These are phyloP conservation scores for Aquatica leii DNA, from an alignment of 2,888 invertebrate genomes.

Conservation along the genomic window DNA sequence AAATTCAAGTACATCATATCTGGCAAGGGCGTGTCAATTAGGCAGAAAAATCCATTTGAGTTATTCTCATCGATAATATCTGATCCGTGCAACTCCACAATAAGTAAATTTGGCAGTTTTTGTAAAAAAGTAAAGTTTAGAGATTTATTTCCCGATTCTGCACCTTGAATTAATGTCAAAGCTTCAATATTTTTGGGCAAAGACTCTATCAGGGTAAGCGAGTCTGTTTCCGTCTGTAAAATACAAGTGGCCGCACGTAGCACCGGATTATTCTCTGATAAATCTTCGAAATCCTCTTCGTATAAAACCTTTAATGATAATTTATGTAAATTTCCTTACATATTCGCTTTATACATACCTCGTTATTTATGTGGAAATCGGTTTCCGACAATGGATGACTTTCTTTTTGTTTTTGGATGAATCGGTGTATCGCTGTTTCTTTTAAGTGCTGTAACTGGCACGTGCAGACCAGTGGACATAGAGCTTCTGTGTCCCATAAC, in stretches of 20 bases:
- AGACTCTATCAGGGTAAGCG: conserved; percentile 56
- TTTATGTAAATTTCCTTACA: background rate
- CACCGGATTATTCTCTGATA: conserved; percentile 58
- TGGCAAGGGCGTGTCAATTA: conserved; percentile 62
- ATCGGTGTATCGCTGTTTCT: conserved; percentile 66
- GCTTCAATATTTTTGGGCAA: conserved; percentile 64
- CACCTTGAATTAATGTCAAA: conserved; percentile 67
- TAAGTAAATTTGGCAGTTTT: conserved; percentile 63
- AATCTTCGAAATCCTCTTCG: conserved; percentile 58
- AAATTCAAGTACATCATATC: conserved; percentile 64
- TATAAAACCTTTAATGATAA: conserved; percentile 55
- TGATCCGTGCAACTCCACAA: conserved; percentile 69
- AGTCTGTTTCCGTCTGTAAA: conserved; percentile 61
- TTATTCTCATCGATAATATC: conserved; percentile 52
- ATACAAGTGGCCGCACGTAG: conserved; percentile 66
- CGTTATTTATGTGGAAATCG: conserved; percentile 53
- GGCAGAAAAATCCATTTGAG: conserved; percentile 57
- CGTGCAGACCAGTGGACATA: conserved; percentile 65
- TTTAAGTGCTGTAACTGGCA: conserved; percentile 65
- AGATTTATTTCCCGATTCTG: conserved; percentile 61
- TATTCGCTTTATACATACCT: conserved; percentile 49
- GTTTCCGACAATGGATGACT: conserved; percentile 41
- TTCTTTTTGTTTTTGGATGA: conserved; percentile 59
- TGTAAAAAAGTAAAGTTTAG: conserved; percentile 61
- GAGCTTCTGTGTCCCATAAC: conserved; percentile 54